Evolutionary conservation across 2,888 invertebrate genomes (phyloP).

Genomic region (Encarsia formosa): DNA sequence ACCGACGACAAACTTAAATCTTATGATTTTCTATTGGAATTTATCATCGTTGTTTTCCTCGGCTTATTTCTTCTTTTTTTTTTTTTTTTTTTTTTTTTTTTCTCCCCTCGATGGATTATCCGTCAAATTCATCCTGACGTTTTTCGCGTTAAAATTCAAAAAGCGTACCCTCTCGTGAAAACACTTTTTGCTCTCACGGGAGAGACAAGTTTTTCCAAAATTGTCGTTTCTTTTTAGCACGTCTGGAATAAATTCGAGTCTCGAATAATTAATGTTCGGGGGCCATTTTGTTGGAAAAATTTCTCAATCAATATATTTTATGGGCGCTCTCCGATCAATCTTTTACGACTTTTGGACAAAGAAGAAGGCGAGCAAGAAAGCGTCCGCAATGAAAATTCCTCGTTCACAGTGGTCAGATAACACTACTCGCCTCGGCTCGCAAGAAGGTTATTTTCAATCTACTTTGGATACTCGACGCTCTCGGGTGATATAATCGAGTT

Average conservation of each 20-base stretch:
- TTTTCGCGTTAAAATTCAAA: slow-evolving; percentile 5
- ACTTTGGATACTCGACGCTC: slow-evolving; percentile 8
- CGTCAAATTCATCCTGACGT: slow-evolving; percentile 18
- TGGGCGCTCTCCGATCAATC: no score
- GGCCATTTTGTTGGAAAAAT: no score
- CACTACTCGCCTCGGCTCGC: slow-evolving; percentile 2
- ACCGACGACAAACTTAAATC: slow-evolving; percentile 26
- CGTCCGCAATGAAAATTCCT: no score
- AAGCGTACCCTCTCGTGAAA: no score
- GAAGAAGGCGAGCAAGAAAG: no score
- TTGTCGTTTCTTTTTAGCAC: no score
- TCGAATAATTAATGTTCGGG: no score
- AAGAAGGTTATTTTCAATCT: slow-evolving; percentile 22
- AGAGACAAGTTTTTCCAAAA: no score
- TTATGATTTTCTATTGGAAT: slow-evolving; percentile 24
- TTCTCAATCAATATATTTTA: no score
- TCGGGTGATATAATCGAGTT: slow-evolving; percentile 11
- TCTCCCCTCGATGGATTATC: slow-evolving; percentile 4
- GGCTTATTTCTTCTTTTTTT: slow-evolving; percentile 2
- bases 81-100: slow-evolving; percentile 1
- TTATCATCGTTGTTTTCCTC: slow-evolving; percentile 21
- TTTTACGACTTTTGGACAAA: no score
- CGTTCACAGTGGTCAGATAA: slow-evolving; percentile 6
- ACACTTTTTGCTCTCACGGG: no score
- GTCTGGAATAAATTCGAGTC: no score